Base-by-base conservation (phyloP, 2,113 vertebrate species). In the Puntigrus tetrazona region DNA sequence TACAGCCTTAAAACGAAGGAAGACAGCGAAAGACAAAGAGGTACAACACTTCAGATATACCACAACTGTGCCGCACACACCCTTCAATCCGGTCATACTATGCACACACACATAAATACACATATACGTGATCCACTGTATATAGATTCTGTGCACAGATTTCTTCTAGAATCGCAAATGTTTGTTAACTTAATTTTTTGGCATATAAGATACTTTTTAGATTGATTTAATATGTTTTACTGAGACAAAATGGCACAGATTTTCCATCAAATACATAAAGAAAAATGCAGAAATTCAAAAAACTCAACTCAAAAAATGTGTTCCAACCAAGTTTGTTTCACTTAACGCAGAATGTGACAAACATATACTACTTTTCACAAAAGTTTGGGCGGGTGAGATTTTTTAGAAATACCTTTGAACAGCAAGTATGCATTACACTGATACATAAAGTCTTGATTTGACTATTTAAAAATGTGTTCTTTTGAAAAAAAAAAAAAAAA, bases 11-110 rank as follows among this genome's bases (percentile, higher is more conserved):
- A 72, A 67, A 87, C 20, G 50, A 65, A 67, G 67, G 61, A 77
- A 85, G 59, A 94, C 93, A 96, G 95, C 88, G 67, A 93, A 93
- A 94, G 92, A 96, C 95, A 92, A 93, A 94, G 91, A 93, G 95
- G 96, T 96, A 96, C 94, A 95, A 96, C 96, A 95, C 96, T 95
- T 92, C 93, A 94, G 94, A 96, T 97, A 96, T 96, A 95, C 96
- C 94, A 96, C 96, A 96, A 97, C 96, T 96, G 97, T 96, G 95
- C 95, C 36, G 22, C 22, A 72, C 11, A 11, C 7, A 38, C 36
- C 38, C 69, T 72, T 72, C 69, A 41, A 14, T 72, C 69, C 25
- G 69, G 11, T 43, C 36, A 72, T 70, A 70, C 25, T 41, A 4
- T 70, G 2, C 5, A n/a, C 22, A 5, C 11, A n/a, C 22, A 72